These are phyloP conservation scores for Antheraea yamamai DNA, from an alignment of 2,888 invertebrate genomes.

Conservation along the genomic window DNA sequence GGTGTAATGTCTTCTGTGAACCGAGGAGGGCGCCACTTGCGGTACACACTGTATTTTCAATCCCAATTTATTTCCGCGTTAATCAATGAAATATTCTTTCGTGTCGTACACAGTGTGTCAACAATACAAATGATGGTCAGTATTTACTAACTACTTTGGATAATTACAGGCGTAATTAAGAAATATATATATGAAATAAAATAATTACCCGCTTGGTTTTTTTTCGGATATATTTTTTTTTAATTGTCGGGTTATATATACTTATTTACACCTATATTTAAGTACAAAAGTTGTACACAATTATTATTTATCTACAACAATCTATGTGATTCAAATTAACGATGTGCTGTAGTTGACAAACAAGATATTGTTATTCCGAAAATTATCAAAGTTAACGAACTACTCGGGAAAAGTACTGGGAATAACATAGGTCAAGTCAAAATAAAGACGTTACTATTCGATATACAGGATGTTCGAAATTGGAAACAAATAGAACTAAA, in stretches of 20 bases:
- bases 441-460: not conserved
- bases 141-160: conserved; percentile 9
- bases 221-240: not conserved
- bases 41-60: conserved; percentile 84
- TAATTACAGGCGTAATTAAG: conserved; percentile 13
- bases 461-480: not conserved
- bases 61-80: conserved; percentile 52
- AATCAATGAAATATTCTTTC: conserved; percentile 33
- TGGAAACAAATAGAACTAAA: conserved; percentile 5
- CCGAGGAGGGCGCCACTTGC: conserved; percentile 92
- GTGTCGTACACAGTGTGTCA: not conserved
- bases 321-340: conserved; percentile 36
- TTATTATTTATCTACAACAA: conserved; percentile 48
- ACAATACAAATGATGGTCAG: conserved; percentile 9
- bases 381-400: conserved; percentile 19
- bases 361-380: conserved; percentile 14
- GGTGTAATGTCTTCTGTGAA: conserved; percentile 90
- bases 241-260: not conserved
- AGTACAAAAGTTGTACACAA: not conserved
- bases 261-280: conserved; percentile 4
- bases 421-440: conserved; percentile 4
- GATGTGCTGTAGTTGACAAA: conserved; percentile 21
- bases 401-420: conserved; percentile 15
- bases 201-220: not conserved
- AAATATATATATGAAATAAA: not conserved